Percentiles rank a stretch among this genome's conserved stretches.
These are phyloP conservation scores for Myxocyprinus asiaticus DNA, from an alignment of 2,113 vertebrate genomes.

Conservation along the genomic window DNA sequence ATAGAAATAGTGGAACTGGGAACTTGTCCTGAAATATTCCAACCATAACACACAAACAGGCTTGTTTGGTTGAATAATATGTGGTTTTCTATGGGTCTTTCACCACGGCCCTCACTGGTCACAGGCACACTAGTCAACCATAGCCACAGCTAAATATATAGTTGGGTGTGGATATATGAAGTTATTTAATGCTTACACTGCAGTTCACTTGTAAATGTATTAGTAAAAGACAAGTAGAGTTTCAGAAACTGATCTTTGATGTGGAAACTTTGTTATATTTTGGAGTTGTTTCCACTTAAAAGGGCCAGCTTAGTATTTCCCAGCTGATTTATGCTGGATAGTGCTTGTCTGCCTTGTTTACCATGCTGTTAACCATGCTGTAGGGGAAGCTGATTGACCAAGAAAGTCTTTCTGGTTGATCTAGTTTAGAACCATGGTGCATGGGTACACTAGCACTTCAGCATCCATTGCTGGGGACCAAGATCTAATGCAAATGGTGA, in stretches of 20 bases:
- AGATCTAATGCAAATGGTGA: too few relatives aligned
- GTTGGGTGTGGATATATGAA: neutral
- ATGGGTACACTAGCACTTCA: too few relatives aligned
- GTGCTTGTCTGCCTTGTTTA: neutral
- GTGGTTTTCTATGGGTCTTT: constrained; percentile 4
- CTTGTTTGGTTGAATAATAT: neutral
- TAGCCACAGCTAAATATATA: neutral
- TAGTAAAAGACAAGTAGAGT: neutral
- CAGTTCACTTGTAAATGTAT: neutral
- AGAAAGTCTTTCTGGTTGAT: too few relatives aligned
- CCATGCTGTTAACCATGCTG: too few relatives aligned
- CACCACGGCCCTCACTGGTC: constrained; percentile 6
- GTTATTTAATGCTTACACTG: neutral
- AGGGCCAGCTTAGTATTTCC: neutral
- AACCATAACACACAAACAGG: neutral
- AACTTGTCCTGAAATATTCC: constrained; percentile 6
- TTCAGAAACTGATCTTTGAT: neutral
- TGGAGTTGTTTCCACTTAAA: neutral
- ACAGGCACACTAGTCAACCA: constrained; percentile 5
- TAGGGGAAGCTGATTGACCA: too few relatives aligned
- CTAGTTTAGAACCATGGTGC: too few relatives aligned
- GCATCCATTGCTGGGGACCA: too few relatives aligned
- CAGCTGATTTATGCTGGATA: neutral
- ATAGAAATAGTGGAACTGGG: neutral
- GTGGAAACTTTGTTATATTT: neutral